Evolutionary conservation across 2,888 invertebrate genomes (phyloP).

Genomic region (Caenorhabditis becei): DNA sequence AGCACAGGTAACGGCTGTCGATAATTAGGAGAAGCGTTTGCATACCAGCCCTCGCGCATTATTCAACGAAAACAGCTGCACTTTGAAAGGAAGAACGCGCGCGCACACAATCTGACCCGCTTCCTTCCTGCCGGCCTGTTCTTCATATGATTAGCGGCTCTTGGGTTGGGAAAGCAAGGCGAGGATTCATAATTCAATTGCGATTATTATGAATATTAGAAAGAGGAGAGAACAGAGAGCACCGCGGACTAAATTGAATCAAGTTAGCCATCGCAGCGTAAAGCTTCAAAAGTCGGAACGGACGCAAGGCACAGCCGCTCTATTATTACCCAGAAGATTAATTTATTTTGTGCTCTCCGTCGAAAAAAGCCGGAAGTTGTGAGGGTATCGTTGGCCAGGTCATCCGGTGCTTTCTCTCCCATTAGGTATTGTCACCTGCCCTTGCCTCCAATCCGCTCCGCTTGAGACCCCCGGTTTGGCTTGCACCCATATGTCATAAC

Average conservation of each 20-base stretch:
- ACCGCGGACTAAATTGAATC: slow-evolving; percentile 52
- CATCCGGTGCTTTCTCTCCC: slow-evolving; percentile 1
- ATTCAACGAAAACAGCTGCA: slow-evolving; percentile 49
- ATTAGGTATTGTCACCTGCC: slow-evolving; percentile 59
- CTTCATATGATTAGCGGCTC: slow-evolving; percentile 47
- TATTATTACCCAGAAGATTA: slow-evolving; percentile 36
- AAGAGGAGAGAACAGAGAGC: slow-evolving; percentile 12
- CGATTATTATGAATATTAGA: slow-evolving; percentile 43
- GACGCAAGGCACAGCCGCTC: slow-evolving; percentile 41
- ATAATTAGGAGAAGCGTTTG: slow-evolving; percentile 60
- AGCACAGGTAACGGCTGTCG: slow-evolving; percentile 62
- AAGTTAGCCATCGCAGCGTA: slow-evolving; percentile 49
- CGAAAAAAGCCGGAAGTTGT: slow-evolving; percentile 57
- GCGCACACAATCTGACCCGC: not conserved
- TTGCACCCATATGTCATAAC: slow-evolving; percentile 56
- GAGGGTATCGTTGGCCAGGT: slow-evolving; percentile 39
- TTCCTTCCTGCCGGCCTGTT: slow-evolving; percentile 7
- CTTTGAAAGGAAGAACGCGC: slow-evolving; percentile 8
- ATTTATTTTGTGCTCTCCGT: slow-evolving; percentile 13
- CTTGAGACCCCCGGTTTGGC: slow-evolving; percentile 4
- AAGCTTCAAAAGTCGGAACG: slow-evolving; percentile 34
- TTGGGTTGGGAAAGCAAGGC: not conserved
- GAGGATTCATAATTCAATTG: slow-evolving; percentile 49
- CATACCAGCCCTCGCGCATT: slow-evolving; percentile 49
- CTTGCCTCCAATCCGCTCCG: slow-evolving; percentile 10